Conservation (phyloP, 2,888 invertebrate species). For the Thymelicus lineola region DNA sequence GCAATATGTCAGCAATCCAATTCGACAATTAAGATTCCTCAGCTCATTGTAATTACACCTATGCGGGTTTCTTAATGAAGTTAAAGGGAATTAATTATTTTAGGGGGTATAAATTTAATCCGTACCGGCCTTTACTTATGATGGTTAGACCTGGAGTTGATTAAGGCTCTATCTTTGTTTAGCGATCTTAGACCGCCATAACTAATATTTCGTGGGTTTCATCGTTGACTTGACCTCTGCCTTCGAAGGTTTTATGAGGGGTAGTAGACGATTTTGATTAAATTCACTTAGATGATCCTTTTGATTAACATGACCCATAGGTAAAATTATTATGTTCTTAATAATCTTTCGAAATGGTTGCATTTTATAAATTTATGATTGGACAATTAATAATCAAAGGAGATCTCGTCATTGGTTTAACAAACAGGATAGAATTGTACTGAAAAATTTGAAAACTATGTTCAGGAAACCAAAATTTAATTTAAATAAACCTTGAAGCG, state of each 20-base stretch:
- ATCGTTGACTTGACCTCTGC: constrained; percentile 27
- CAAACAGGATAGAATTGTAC: no score
- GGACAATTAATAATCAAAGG: no score
- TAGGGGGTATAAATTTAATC: constrained; percentile 81
- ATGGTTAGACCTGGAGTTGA: constrained; percentile 55
- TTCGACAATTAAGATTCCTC: constrained; percentile 84
- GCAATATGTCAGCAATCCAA: constrained; percentile 65
- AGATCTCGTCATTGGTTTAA: no score
- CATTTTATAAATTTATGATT: no score
- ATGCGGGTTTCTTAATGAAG: constrained; percentile 84
- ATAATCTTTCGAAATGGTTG: no score
- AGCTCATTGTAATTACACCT: constrained; percentile 84
- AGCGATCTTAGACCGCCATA: constrained; percentile 43
- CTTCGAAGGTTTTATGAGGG: constrained; percentile 1
- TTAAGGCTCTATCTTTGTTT: constrained; percentile 50
- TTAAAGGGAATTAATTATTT: constrained; percentile 85
- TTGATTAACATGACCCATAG: background rate
- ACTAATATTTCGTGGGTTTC: constrained; percentile 34
- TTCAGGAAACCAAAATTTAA: no score
- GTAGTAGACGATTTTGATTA: constrained; percentile 5
- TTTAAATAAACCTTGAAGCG: no score
- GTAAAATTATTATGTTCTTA: no score
- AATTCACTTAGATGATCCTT: background rate
- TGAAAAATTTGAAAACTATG: no score
- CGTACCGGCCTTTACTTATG: constrained; percentile 76